Percentiles rank a stretch among this genome's conserved stretches.
phyloP scores from a whole-genome alignment of 1,140 invertebrate genomes.

The Pristionchus pacificus region DNA sequence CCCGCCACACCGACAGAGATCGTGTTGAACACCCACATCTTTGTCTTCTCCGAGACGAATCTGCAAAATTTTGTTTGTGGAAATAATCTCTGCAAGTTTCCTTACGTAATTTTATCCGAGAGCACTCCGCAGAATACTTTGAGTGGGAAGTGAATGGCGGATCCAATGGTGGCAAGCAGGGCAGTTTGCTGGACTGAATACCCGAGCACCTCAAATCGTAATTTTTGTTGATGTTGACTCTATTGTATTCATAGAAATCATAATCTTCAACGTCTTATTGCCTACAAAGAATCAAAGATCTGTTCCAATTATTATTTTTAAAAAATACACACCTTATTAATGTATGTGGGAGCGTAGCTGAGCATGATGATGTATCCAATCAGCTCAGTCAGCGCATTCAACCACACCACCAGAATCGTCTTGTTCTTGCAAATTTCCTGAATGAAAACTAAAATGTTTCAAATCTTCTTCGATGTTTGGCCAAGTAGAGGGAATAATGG shows the following conservation, averaged over 20 bases:
- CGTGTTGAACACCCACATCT: neutral
- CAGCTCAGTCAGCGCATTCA: conserved; percentile 13
- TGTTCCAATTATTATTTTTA: neutral
- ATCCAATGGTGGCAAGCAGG: conserved; percentile 1
- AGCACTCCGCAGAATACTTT: conserved; percentile 12
- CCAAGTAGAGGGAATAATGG: too few species aligned
- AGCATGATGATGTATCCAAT: conserved; percentile 10
- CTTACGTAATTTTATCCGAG: conserved; percentile 20
- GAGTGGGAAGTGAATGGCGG: conserved; percentile 9
- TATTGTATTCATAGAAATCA: too few species aligned
- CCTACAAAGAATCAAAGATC: too few species aligned
- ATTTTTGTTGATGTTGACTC: too few species aligned
- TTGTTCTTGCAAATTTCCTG: conserved; percentile 11
- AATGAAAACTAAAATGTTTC: too few species aligned
- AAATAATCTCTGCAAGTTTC: neutral
- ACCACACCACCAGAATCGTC: conserved; percentile 4
- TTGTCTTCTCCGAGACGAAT: neutral
- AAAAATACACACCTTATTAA: conserved; percentile 13
- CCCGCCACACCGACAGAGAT: neutral
- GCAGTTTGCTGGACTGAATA: conserved; percentile 12
- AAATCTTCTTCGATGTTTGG: too few species aligned
- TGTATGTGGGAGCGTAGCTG: conserved; percentile 19
- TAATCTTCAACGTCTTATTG: too few species aligned
- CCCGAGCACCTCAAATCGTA: neutral
- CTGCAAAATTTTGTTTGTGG: neutral